Conservation (phyloP, 2,888 invertebrate genomes). For the Eristalinus sepulchralis region DNA sequence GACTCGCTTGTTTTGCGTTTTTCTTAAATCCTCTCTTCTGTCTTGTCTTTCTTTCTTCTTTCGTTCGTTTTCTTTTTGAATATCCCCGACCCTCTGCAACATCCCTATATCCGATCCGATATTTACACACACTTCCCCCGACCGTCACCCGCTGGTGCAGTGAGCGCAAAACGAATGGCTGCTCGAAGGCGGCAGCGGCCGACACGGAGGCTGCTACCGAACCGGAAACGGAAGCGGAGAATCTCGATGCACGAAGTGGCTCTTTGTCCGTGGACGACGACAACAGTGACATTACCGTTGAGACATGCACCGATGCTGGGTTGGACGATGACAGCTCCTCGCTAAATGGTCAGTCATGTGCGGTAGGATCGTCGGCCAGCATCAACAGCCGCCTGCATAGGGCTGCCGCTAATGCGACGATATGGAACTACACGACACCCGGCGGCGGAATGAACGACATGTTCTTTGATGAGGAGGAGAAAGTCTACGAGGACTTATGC, state of each 20-base stretch:
- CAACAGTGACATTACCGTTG: constrained; percentile 79
- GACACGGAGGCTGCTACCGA: constrained; percentile 75
- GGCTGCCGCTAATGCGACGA: constrained; percentile 76
- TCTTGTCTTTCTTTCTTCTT: constrained; percentile 34
- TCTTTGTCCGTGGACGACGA: constrained; percentile 80
- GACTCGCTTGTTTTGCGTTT: constrained; percentile 14
- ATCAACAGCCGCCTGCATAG: constrained; percentile 73
- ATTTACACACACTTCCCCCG: background rate
- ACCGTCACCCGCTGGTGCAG: constrained; percentile 37
- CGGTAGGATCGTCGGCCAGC: constrained; percentile 73
- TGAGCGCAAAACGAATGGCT: constrained; percentile 74
- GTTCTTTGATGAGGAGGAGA: constrained; percentile 85
- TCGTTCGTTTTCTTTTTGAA: constrained; percentile 31
- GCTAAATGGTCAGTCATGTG: constrained; percentile 78
- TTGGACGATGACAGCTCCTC: constrained; percentile 78
- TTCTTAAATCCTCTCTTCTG: constrained; percentile 29
- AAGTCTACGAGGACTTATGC: constrained; percentile 94
- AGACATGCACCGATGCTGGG: constrained; percentile 78
- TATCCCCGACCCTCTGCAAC: constrained; percentile 10
- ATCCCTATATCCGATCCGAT: constrained; percentile 25
- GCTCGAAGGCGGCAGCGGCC: constrained; percentile 75
- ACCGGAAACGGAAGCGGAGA: constrained; percentile 75
- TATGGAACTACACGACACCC: constrained; percentile 77
- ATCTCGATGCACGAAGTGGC: constrained; percentile 76
- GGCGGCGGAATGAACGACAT: constrained; percentile 78